Evolutionary conservation across 1,140 invertebrate genomes (phyloP).

Genomic region (Matsumurasca onukii): DNA sequence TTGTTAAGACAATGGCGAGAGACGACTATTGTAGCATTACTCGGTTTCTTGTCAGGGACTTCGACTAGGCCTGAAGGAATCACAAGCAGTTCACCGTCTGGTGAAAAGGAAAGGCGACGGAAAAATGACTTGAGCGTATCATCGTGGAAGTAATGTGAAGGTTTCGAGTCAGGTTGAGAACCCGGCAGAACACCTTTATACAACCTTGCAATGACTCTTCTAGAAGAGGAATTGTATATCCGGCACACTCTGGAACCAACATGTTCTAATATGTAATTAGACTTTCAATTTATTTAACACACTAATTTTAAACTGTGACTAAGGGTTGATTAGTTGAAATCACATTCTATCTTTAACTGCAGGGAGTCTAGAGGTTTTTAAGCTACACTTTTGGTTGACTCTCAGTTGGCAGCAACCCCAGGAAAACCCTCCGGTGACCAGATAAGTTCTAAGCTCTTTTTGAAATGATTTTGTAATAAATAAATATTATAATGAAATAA

Average conservation of each 20-base stretch:
- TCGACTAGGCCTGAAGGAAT: slow-evolving; percentile 77
- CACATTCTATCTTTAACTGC: too few species aligned
- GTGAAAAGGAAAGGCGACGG: slow-evolving; percentile 81
- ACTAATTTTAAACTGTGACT: background rate
- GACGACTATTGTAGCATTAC: slow-evolving; percentile 80
- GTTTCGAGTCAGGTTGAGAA: slow-evolving; percentile 55
- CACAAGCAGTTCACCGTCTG: slow-evolving; percentile 85
- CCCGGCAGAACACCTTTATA: slow-evolving; percentile 57
- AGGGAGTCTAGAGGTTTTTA: too few species aligned
- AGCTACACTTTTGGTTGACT: too few species aligned
- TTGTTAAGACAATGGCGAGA: slow-evolving; percentile 69
- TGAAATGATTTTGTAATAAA: too few species aligned
- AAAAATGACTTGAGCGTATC: slow-evolving; percentile 95
- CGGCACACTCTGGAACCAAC: slow-evolving; percentile 62
- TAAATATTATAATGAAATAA: too few species aligned
- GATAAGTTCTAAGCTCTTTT: too few species aligned
- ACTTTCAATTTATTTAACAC: too few species aligned
- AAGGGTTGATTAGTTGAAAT: too few species aligned
- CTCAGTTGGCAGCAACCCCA: too few species aligned
- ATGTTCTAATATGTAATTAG: too few species aligned
- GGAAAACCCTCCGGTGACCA: too few species aligned
- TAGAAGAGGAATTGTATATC: slow-evolving; percentile 68
- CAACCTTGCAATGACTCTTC: slow-evolving; percentile 70
- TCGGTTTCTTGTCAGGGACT: slow-evolving; percentile 61
- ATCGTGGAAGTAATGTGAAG: slow-evolving; percentile 82